These are phyloP conservation scores for Accipiter cooperii DNA, from an alignment of 2,113 vertebrate species.

Conservation along the genomic window DNA sequence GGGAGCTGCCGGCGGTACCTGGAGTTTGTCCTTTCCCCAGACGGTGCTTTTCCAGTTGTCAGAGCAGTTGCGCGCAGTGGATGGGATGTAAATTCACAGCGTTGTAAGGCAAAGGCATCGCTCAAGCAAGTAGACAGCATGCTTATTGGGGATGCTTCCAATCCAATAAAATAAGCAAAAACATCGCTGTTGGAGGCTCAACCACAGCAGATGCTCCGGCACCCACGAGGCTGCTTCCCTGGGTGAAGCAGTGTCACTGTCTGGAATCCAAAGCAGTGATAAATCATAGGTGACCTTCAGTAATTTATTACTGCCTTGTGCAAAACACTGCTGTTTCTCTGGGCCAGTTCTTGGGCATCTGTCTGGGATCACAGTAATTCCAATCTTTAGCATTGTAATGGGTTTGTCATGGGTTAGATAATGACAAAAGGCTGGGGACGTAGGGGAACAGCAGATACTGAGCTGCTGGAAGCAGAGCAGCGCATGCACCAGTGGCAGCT, in stretches of 20 bases:
- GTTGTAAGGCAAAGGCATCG: background rate
- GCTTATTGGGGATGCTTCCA: background rate
- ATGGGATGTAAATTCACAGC: background rate
- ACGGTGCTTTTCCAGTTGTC: background rate
- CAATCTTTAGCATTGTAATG: background rate
- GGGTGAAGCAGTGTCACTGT: background rate
- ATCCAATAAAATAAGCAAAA: background rate
- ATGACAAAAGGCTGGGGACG: background rate
- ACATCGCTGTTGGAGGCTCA: background rate
- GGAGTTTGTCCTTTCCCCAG: background rate
- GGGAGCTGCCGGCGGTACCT: background rate
- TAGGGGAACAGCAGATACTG: accelerated
- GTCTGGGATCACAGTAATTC: background rate
- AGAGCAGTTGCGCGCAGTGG: background rate
- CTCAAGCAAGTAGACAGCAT: background rate
- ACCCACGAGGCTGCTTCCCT: background rate
- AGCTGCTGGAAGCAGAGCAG: background rate
- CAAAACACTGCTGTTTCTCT: background rate
- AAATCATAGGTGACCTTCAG: conserved; percentile 30
- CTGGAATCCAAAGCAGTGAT: background rate
- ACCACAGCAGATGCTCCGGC: background rate
- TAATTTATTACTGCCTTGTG: conserved; percentile 15
- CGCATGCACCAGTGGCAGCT: accelerated
- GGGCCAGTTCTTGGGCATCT: background rate
- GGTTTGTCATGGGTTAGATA: background rate